Conservation (phyloP, 2,888 invertebrate species). For the Neocrepidodera transversa region DNA sequence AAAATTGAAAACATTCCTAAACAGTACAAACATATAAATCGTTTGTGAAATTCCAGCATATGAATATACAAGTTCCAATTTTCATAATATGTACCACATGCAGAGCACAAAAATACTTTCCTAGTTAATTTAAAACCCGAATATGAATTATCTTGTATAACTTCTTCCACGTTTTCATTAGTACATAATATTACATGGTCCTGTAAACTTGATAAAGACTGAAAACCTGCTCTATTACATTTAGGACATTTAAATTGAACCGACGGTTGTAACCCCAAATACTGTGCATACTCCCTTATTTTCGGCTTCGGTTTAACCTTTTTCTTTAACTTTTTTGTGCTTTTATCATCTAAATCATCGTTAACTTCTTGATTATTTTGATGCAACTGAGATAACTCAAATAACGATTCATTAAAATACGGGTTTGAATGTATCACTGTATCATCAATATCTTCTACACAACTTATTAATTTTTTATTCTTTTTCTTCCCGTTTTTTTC, state of each 20-base stretch:
- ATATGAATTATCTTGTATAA: constrained; percentile 58
- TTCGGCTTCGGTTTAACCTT: constrained; percentile 51
- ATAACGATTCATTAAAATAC: constrained; percentile 57
- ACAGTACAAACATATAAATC: constrained; percentile 84
- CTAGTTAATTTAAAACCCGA: constrained; percentile 72
- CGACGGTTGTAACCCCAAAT: constrained; percentile 74
- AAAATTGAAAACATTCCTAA: constrained; percentile 83
- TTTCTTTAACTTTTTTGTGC: constrained; percentile 33
- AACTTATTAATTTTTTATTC: constrained; percentile 30
- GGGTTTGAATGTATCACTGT: constrained; percentile 55
- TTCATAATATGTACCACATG: constrained; percentile 84
- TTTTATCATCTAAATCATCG: constrained; percentile 30
- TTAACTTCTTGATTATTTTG: constrained; percentile 38
- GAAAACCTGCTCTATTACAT: constrained; percentile 73
- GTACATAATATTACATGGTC: constrained; percentile 73
- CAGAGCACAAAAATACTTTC: constrained; percentile 81
- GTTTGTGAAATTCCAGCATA: constrained; percentile 82
- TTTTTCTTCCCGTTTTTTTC: constrained; percentile 39
- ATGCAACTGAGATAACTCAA: constrained; percentile 56
- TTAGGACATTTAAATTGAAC: constrained; percentile 78
- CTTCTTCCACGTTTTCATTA: constrained; percentile 44
- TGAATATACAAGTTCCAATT: constrained; percentile 87
- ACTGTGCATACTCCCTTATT: constrained; percentile 71
- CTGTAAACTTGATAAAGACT: constrained; percentile 70
- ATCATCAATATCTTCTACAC: constrained; percentile 31